Evolutionary conservation across 2,113 vertebrate genomes (phyloP).

Genomic region (Numenius arquata): DNA sequence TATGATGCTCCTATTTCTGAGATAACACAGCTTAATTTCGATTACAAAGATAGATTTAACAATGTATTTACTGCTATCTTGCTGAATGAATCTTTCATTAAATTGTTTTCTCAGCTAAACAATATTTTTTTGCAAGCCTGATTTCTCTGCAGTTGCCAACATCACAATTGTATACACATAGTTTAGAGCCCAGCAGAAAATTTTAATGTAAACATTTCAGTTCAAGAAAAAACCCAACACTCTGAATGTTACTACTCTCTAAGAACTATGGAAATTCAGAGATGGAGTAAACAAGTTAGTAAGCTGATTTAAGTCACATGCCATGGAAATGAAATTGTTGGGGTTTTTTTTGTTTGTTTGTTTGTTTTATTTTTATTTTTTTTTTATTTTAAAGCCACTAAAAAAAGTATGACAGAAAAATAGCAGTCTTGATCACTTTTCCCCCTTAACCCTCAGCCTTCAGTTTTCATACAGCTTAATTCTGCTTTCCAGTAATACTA

Average conservation of each 20-base stretch:
- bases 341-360: no score
- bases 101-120: neutral
- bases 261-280: neutral
- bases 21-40: neutral
- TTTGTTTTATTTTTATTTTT: neutral
- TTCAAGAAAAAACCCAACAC: rapidly evolving
- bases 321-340: neutral
- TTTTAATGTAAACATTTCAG: neutral
- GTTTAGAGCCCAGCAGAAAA: neutral
- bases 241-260: neutral
- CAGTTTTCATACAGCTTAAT: neutral
- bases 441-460: neutral
- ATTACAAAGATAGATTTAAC: neutral
- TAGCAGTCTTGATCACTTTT: neutral
- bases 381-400: neutral
- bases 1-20: neutral
- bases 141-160: neutral
- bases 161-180: neutral
- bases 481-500: neutral
- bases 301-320: neutral
- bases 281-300: neutral
- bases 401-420: neutral
- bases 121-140: neutral
- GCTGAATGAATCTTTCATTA: neutral
- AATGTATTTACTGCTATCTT: neutral